phyloP scores from a whole-genome alignment of 1,140 invertebrate genomes.

The Argopecten irradians region DNA sequence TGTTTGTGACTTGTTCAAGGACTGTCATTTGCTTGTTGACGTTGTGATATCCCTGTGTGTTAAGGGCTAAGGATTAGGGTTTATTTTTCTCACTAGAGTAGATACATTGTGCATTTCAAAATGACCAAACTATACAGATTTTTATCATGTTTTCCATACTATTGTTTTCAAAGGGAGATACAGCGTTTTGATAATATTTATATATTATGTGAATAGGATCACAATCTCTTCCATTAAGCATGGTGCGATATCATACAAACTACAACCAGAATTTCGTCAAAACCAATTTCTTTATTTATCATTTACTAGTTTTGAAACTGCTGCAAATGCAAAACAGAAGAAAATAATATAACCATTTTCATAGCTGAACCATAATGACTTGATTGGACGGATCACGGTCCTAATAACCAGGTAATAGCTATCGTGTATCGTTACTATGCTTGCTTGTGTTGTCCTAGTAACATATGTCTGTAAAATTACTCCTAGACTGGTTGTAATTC shows the following conservation, averaged over 20 bases:
- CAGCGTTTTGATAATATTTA: slow-evolving; percentile 4
- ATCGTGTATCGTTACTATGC: slow-evolving; percentile 7
- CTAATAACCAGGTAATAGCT: neutral
- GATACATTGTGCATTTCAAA: neutral
- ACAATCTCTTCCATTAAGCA: neutral
- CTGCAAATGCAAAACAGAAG: neutral
- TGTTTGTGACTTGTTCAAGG: neutral
- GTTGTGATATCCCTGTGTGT: slow-evolving; percentile 2
- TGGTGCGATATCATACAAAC: neutral
- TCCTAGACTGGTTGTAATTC: slow-evolving; percentile 7
- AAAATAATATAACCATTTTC: neutral
- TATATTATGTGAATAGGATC: neutral
- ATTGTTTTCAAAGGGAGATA: neutral
- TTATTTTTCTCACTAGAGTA: slow-evolving; percentile 18
- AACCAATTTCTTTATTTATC: neutral
- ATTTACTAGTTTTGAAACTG: neutral
- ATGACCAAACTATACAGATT: neutral
- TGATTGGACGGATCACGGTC: neutral
- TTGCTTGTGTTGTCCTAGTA: slow-evolving; percentile 6
- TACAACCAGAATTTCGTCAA: neutral
- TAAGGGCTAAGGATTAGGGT: neutral
- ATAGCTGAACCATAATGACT: neutral
- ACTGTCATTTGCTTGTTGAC: neutral
- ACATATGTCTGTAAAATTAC: slow-evolving; percentile 22
- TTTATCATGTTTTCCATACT: neutral